A percentile compares a stretch with the other conserved stretches of the same genome.
phyloP scores from a whole-genome alignment of 2,797 vertebrate species.

The Chelon auratus region DNA sequence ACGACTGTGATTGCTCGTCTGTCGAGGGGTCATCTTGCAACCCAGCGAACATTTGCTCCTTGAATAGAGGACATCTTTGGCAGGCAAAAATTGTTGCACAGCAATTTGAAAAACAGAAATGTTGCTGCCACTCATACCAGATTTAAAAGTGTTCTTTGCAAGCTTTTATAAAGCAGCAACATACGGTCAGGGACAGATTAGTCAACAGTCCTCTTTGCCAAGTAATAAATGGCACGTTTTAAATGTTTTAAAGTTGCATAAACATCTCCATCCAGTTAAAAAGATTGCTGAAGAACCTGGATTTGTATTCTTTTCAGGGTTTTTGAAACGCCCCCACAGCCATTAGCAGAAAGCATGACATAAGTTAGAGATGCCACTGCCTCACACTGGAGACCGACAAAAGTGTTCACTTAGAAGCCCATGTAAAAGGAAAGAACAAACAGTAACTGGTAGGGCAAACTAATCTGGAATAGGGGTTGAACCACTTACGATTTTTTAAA shows the following conservation, averaged over 20 bases:
- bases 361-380: too few relatives aligned
- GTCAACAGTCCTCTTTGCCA: conserved; percentile 12
- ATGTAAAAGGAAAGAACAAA: too few relatives aligned
- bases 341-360: too few relatives aligned
- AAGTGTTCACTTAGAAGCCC: too few relatives aligned
- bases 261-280: neutral
- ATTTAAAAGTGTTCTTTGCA: conserved; percentile 15
- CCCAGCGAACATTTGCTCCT: conserved; percentile 69
- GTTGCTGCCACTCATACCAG: conserved; percentile 10
- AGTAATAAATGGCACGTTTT: conserved; percentile 2
- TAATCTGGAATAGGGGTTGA: too few relatives aligned
- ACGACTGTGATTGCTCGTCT: conserved; percentile 73
- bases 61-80: conserved; percentile 53
- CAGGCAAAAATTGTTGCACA: conserved; percentile 40
- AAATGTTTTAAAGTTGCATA: neutral
- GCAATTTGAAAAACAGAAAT: conserved; percentile 51
- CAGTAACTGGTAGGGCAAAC: too few relatives aligned
- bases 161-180: neutral
- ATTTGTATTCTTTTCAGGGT: too few relatives aligned
- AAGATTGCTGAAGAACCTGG: neutral
- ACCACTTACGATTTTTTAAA: too few relatives aligned
- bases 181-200: conserved; percentile 19
- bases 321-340: too few relatives aligned
- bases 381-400: too few relatives aligned
- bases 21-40: conserved; percentile 72